Base-by-base conservation (phyloP, 1,140 invertebrate species). In the Drosophila serrata region DNA sequence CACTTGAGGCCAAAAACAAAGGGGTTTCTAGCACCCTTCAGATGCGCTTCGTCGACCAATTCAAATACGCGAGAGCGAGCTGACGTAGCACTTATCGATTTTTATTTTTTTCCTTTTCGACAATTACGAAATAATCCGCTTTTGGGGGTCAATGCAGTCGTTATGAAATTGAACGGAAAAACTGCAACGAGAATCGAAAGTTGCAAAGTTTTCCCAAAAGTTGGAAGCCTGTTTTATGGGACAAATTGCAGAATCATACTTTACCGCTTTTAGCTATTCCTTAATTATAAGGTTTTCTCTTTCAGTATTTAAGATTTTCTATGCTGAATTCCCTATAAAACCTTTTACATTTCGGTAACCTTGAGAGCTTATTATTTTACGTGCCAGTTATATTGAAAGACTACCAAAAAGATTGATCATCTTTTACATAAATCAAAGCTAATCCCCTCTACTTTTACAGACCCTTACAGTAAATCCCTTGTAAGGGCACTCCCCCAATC, bases 81-180 rank as follows among this genome's bases (percentile, higher is more conserved):
- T 69, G 67, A 73, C 69, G 69, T 72, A 27, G 69, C 64, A 59
- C 43, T 73, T 73, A 73, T 73, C 29, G 69, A 72, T 73, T 73
- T 59, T 70, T 42, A 5, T 40, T 48, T 24, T 48, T 24, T 13
- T 11, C 5, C 45, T 46, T 46, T 40, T 72, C 53, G 43, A 59
- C 22, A 22, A 73, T 73, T 73, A 73, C 48, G 67, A 72, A 72
- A 72, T 72, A 73, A 72, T 59, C 51, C 35, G 29, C 67, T 49
- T 49, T 22, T 13, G 42, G 49, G 49, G 62, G 43, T 37, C 48
- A 45, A 33, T 72, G 65, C 65, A 70, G 42, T 19, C 51, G 31
- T 55, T 69, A 22, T 37, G 31, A 45, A 33, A 53, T 24, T 27
- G 64, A 37, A 22, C n/a, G 46, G 15, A 48, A 13, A 24, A 67